Evolutionary conservation across 2,113 vertebrate species (phyloP).

Genomic region (Chitala chitala): DNA sequence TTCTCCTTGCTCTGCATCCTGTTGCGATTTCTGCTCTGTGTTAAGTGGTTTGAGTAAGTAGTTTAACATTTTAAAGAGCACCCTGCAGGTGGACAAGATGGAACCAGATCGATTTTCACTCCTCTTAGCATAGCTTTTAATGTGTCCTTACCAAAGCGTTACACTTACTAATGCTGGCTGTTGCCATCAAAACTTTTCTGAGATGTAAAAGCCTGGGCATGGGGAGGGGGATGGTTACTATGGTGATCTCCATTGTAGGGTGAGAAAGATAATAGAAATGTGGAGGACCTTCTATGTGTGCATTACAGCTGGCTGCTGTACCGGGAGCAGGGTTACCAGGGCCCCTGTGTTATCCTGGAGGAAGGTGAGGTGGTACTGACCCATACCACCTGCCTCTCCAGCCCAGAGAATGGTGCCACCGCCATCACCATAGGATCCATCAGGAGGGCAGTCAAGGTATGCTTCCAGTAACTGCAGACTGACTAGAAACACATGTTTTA

Average conservation of each 20-base stretch:
- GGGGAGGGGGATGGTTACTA: slow-evolving; percentile 23
- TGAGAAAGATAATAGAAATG: slow-evolving; percentile 2
- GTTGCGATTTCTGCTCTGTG: neutral
- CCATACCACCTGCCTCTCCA: slow-evolving; percentile 49
- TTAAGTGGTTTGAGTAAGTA: slow-evolving; percentile 18
- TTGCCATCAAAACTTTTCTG: neutral
- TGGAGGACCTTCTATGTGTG: slow-evolving; percentile 27
- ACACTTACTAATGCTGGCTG: neutral
- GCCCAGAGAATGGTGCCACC: slow-evolving; percentile 39
- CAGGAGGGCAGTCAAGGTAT: slow-evolving; percentile 71
- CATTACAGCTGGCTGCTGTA: slow-evolving; percentile 76
- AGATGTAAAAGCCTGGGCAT: neutral
- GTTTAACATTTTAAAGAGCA: slow-evolving; percentile 8
- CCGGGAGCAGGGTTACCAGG: slow-evolving; percentile 69
- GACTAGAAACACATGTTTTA: neutral
- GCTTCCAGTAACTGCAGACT: neutral
- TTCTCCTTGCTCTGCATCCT: neutral
- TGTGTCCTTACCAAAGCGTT: neutral
- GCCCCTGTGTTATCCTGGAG: slow-evolving; percentile 68
- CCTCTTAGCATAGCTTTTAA: neutral
- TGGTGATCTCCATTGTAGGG: slow-evolving; percentile 7
- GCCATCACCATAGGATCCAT: slow-evolving; percentile 68
- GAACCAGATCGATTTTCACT: slow-evolving; percentile 12
- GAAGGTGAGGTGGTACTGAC: slow-evolving; percentile 70
- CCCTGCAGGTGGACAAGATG: neutral